Base-by-base conservation (phyloP, 2,888 invertebrate species). In the Adelphocoris suturalis region DNA sequence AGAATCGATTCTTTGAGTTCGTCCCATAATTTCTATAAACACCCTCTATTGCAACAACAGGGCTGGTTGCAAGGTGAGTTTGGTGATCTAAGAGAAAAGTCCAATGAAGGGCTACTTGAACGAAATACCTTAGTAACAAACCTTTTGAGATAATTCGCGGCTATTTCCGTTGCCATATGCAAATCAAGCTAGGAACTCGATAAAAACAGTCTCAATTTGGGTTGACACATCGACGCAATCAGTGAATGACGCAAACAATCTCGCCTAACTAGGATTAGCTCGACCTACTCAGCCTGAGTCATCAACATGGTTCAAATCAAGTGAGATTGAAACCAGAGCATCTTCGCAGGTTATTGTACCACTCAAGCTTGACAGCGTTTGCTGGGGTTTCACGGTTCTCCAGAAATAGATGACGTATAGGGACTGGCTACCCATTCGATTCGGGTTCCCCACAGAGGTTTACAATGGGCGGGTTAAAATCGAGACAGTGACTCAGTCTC, bases 291-390 rank as follows among this genome's bases (percentile, higher is more conserved):
- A 37, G 47, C 19, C 80, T 48, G 80, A 80, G 37, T 80, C 80
- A 80, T 46, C 46, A 13, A 28, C 68, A 37, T 7, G 37, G 80
- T 37, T 80, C 14, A 46, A 48, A 46, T 48, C 80, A 46, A 80
- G 46, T 80, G 68, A n/a, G 76, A 80, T 80, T 80, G 80, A 80
- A 80, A 14, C 80, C 80, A 80, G 80, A 80, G 12, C 80, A 48
- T 80, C 47, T 80, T 80, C 23, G 16, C 80, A 80, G 80, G 80
- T 80, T 80, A 80, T 19, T 37, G 80, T 46, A 68, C 68, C 28
- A 37, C 80, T 80, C 47, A 46, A 48, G 80, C 47, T 80, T n/a
- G 47, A 80, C 80, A 48, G 46, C 80, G 37, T n/a, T 80, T 27
- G 46, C 46, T n/a, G 61, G 52, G n/a, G 61, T 0, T 27, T 19